These are phyloP conservation scores for Thryonomys swinderianus DNA, from an alignment of 2,113 vertebrate genomes.

Conservation along the genomic window DNA sequence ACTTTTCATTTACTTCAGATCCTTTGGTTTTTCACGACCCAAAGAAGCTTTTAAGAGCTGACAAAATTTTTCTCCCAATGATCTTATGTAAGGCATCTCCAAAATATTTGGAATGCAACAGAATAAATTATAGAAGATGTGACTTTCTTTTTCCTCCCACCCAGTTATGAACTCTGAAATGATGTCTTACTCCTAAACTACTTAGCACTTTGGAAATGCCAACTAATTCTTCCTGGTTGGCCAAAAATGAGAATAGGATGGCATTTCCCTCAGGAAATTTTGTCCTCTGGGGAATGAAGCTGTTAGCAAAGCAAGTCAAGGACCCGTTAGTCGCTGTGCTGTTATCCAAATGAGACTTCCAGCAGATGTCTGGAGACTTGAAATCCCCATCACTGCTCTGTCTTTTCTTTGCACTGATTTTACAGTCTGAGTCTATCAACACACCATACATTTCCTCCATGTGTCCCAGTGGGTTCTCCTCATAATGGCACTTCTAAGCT, in stretches of 20 bases:
- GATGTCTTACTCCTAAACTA: conserved; percentile 56
- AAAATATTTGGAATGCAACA: conserved; percentile 56
- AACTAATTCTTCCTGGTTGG: conserved; percentile 66
- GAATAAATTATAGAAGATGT: conserved; percentile 41
- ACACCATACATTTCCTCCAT: background rate
- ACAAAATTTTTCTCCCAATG: conserved; percentile 40
- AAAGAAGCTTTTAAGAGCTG: conserved; percentile 36
- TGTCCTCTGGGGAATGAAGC: conserved; percentile 69
- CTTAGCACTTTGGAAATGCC: conserved; percentile 45
- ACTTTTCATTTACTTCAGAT: background rate
- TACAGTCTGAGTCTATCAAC: conserved; percentile 45
- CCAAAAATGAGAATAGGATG: conserved; percentile 50
- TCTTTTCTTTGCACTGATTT: conserved; percentile 64
- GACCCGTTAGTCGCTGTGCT: conserved; percentile 67
- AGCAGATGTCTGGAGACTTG: conserved; percentile 78
- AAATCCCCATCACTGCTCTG: conserved; percentile 67
- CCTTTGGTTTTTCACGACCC: background rate
- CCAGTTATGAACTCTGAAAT: conserved; percentile 51
- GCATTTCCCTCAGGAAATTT: conserved; percentile 51
- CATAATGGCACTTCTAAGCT: conserved; percentile 1
- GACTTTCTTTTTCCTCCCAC: conserved; percentile 39
- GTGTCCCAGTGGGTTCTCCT: background rate
- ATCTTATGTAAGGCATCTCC: conserved; percentile 23
- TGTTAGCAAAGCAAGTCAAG: conserved; percentile 70
- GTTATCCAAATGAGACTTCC: conserved; percentile 70